Percentiles rank a stretch among this genome's conserved stretches.
Evolutionary conservation across 2,888 invertebrate species (phyloP).

Genomic region (Rhogogaster chlorosoma): DNA sequence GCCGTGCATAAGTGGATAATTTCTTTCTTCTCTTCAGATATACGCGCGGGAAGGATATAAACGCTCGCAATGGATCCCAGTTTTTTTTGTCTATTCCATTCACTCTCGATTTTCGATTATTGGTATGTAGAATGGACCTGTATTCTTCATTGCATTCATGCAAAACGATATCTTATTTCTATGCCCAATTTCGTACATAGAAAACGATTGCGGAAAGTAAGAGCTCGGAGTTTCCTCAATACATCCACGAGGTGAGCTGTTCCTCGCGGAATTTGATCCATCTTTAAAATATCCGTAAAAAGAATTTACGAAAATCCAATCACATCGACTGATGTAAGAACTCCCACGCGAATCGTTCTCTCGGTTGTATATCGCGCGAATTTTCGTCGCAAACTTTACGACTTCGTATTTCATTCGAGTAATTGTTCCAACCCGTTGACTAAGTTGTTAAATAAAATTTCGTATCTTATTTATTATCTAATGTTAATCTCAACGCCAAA

Average conservation of each 20-base stretch:
- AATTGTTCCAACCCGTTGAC: neutral
- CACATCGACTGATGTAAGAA: neutral
- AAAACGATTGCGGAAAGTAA: neutral
- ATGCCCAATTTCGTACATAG: neutral
- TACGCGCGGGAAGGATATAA: neutral
- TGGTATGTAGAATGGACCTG: neutral
- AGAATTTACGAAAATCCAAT: slow-evolving; percentile 7
- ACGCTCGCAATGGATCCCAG: neutral
- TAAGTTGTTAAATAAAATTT: neutral
- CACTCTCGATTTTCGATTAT: neutral
- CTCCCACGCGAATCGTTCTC: slow-evolving; percentile 15
- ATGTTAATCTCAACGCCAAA: neutral
- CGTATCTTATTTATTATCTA: neutral
- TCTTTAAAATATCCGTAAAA: neutral
- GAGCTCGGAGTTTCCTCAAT: neutral
- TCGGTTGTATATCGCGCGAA: neutral
- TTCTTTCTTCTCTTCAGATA: neutral
- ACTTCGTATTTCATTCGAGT: neutral
- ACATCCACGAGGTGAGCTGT: neutral
- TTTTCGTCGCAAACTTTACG: neutral
- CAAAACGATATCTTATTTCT: neutral
- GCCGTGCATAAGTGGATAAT: neutral
- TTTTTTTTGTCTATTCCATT: neutral
- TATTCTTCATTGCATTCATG: no score
- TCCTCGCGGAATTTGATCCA: neutral